Evolutionary conservation across 2,113 vertebrate species (phyloP).

Genomic region (Spermophilus dauricus): DNA sequence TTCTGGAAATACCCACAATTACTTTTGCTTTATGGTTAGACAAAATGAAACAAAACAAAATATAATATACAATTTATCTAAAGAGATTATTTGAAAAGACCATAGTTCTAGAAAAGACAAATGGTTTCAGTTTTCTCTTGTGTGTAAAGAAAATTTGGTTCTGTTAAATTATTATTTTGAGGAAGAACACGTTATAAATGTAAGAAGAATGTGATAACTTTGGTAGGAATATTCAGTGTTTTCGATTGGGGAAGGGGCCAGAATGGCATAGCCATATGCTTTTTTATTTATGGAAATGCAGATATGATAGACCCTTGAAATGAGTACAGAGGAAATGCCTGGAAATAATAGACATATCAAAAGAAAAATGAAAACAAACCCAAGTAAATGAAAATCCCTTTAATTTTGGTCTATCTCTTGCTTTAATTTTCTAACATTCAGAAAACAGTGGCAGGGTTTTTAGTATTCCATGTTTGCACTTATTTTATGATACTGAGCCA

Average conservation of each 20-base stretch:
- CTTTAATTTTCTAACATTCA: neutral
- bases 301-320: neutral
- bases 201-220: neutral
- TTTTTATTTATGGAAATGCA: neutral
- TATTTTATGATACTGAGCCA: neutral
- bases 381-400: neutral
- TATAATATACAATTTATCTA: neutral
- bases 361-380: neutral
- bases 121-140: constrained; percentile 37
- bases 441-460: neutral
- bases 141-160: neutral
- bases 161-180: constrained; percentile 18
- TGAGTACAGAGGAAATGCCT: neutral
- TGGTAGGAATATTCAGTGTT: neutral
- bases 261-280: neutral
- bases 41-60: neutral
- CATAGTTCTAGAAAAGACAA: neutral
- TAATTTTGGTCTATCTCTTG: neutral
- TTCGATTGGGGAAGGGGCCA: neutral
- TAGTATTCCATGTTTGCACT: neutral
- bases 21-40: neutral
- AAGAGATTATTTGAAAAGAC: neutral
- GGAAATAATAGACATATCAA: neutral
- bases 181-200: neutral
- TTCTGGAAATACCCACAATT: constrained; percentile 16